Evolutionary conservation across 23 tunicate species (phyloP).

Genomic region (Corella eumyota): DNA sequence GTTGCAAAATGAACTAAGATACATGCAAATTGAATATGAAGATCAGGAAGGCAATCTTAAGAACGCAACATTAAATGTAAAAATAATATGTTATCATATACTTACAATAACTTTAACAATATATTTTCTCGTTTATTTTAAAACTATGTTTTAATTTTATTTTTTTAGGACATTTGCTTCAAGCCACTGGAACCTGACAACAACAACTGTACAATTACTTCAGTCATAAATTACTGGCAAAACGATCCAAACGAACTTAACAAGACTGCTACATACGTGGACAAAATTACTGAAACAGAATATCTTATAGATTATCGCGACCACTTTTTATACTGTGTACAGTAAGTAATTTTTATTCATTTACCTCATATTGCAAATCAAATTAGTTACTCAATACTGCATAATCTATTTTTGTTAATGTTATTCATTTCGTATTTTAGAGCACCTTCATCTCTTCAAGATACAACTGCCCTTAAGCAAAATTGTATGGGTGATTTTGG

Average conservation of each 20-base stretch:
- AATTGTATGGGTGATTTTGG: conserved; percentile 88
- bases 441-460: conserved; percentile 81
- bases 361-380: neutral
- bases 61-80: conserved; percentile 40
- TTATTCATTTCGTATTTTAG: conserved; percentile 7
- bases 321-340: conserved; percentile 76
- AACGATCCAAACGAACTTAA: conserved; percentile 49
- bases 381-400: neutral
- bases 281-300: conserved; percentile 7
- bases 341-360: conserved; percentile 29
- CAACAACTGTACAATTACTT: conserved; percentile 85
- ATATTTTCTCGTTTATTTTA: no score
- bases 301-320: conserved; percentile 53
- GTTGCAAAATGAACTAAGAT: conserved; percentile 50
- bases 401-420: neutral
- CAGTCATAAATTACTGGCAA: conserved; percentile 87
- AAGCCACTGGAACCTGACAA: conserved; percentile 86
- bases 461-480: conserved; percentile 67
- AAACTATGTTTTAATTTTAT: no score
- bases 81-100: neutral
- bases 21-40: conserved; percentile 37
- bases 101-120: neutral
- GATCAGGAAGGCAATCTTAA: conserved; percentile 16
- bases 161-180: conserved; percentile 88
- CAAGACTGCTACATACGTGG: conserved; percentile 21